phyloP scores from a whole-genome alignment of 2,888 invertebrate genomes.

The Oscheius myriophilus region DNA sequence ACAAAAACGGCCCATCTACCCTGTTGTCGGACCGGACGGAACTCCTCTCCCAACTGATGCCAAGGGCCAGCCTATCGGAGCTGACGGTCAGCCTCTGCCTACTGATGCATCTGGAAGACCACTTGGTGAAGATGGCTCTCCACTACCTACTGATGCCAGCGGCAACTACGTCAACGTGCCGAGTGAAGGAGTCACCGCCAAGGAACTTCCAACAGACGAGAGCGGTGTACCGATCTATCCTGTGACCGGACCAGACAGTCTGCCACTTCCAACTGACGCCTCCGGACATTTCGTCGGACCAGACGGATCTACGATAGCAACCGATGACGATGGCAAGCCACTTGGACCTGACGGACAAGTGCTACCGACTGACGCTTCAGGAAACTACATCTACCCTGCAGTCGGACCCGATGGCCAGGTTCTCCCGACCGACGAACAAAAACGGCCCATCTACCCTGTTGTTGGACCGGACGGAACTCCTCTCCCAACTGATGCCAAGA shows the following conservation, averaged over 20 bases:
- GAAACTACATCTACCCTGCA: conserved; percentile 44
- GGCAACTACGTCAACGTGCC: conserved; percentile 32
- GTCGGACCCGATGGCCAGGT: conserved; percentile 32
- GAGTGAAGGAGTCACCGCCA: conserved; percentile 19
- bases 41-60: conserved; percentile 42
- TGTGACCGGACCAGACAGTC: conserved; percentile 44
- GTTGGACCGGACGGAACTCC: conserved; percentile 33
- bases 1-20: conserved; percentile 27
- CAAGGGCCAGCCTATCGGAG: conserved; percentile 55
- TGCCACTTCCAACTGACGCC: conserved; percentile 42
- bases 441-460: conserved; percentile 35
- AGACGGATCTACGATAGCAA: conserved; percentile 32
- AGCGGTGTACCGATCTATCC: conserved; percentile 35
- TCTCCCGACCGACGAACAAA: conserved; percentile 34
- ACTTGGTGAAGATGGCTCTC: conserved; percentile 30
- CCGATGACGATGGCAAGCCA: conserved; percentile 36
- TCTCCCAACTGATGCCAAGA: conserved; percentile 34
- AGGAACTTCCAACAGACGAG: conserved; percentile 35
- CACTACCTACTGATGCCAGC: conserved; percentile 24
- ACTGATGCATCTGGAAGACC: conserved; percentile 36
- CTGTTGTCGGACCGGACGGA: conserved; percentile 32
- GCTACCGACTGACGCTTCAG: conserved; percentile 46
- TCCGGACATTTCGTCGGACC: conserved; percentile 33
- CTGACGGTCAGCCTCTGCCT: conserved; percentile 49
- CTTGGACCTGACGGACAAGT: conserved; percentile 46